These are phyloP conservation scores for Heterotilapia buettikoferi DNA, from an alignment of 2,113 vertebrate species.

Conservation along the genomic window DNA sequence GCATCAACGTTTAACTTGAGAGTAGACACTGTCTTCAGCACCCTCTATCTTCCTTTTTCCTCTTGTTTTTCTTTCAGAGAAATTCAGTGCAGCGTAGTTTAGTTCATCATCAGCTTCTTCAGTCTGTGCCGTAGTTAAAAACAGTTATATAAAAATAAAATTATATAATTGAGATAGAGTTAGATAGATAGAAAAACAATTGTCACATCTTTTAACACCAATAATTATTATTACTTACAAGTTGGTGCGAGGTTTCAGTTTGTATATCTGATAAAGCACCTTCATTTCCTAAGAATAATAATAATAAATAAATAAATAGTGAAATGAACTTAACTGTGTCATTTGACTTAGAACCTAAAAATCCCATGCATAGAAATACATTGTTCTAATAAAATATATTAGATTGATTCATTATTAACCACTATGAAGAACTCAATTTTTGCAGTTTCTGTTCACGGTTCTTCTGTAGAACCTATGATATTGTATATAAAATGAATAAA, in stretches of 20 bases:
- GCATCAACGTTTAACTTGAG: neutral
- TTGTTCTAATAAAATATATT: neutral
- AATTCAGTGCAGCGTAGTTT: neutral
- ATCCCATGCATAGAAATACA: neutral
- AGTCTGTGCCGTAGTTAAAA: neutral
- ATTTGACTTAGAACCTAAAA: neutral
- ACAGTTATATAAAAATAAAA: neutral
- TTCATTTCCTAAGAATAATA: neutral
- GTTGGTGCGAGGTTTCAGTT: neutral
- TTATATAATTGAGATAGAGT: fast-evolving
- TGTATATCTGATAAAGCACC: neutral
- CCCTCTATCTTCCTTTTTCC: fast-evolving
- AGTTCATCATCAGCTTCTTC: neutral
- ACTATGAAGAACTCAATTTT: fast-evolving
- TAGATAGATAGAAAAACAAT: fast-evolving
- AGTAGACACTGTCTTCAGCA: neutral
- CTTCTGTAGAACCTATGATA: neutral
- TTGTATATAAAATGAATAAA: neutral
- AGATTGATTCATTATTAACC: neutral
- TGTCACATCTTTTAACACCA: neutral
- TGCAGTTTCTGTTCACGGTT: neutral
- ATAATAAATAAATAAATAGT: neutral
- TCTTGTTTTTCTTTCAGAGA: neutral
- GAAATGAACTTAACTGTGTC: neutral
- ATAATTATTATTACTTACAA: neutral